Evolutionary conservation across 2,888 invertebrate species (phyloP).

Genomic region (Leucophenga maculata): DNA sequence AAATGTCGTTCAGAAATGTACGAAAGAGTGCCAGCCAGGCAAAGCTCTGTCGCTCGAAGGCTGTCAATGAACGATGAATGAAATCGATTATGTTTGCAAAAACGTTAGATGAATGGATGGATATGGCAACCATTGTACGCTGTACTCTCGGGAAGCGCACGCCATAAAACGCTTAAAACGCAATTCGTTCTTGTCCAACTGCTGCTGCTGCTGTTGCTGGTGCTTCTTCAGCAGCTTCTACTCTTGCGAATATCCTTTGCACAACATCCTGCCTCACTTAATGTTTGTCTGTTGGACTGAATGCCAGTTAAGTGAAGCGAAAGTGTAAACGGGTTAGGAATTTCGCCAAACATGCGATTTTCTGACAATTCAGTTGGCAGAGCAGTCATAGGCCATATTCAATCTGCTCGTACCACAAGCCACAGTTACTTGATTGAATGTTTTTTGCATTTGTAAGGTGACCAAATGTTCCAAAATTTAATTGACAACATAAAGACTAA

Average conservation of each 20-base stretch:
- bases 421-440: background rate
- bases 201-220: background rate
- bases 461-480: no score
- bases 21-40: constrained; percentile 33
- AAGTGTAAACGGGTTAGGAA: constrained; percentile 60
- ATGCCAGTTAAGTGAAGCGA: constrained; percentile 59
- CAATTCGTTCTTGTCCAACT: constrained; percentile 44
- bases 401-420: background rate
- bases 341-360: constrained; percentile 44
- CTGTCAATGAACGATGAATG: constrained; percentile 36
- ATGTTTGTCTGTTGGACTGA: constrained; percentile 32
- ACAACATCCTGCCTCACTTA: background rate
- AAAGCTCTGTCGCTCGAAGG: constrained; percentile 43
- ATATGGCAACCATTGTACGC: no score
- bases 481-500: no score
- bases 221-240: constrained; percentile 32
- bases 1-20: constrained; percentile 45
- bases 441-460: no score
- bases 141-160: no score
- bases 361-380: constrained; percentile 34
- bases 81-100: constrained; percentile 59
- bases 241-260: background rate
- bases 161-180: constrained; percentile 40
- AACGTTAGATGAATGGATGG: constrained; percentile 16
- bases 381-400: no score